phyloP scores from a whole-genome alignment of 2,797 vertebrate species.

The Merluccius polli region DNA sequence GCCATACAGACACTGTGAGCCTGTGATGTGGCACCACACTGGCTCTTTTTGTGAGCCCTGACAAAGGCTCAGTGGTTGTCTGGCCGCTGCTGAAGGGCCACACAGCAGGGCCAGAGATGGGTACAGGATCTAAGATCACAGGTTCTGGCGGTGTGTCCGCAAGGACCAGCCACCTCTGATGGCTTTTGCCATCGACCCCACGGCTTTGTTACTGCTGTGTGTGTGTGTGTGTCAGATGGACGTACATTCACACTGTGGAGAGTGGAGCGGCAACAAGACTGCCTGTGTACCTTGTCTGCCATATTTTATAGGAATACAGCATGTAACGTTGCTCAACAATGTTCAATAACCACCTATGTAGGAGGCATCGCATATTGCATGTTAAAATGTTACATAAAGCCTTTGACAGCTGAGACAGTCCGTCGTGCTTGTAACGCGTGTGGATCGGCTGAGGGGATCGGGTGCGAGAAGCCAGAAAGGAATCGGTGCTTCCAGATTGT shows the following conservation, averaged over 20 bases:
- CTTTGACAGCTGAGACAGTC: background rate
- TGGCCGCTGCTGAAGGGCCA: constrained; percentile 45
- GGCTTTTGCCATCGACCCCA: constrained; percentile 52
- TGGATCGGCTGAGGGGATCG: background rate
- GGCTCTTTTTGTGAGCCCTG: constrained; percentile 47
- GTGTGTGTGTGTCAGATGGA: constrained; percentile 46
- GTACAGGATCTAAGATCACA: constrained; percentile 63
- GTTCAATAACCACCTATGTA: too few species aligned
- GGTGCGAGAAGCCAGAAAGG: too few species aligned
- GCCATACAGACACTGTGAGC: constrained; percentile 33
- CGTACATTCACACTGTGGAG: constrained; percentile 56
- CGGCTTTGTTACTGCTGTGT: constrained; percentile 33
- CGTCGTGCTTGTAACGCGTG: background rate
- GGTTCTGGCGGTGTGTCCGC: constrained; percentile 59
- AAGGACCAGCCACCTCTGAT: constrained; percentile 53
- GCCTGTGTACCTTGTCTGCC: constrained; percentile 15
- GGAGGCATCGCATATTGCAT: too few species aligned
- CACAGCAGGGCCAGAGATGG: constrained; percentile 60
- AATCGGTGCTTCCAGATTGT: background rate
- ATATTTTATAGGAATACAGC: background rate
- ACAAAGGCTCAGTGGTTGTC: constrained; percentile 46
- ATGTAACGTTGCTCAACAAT: too few species aligned
- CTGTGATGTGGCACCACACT: constrained; percentile 50
- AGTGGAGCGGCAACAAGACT: constrained; percentile 64
- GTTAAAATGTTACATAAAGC: background rate